Evolutionary conservation across 2,888 invertebrate species (phyloP).

Genomic region (Drosophila silvestris): DNA sequence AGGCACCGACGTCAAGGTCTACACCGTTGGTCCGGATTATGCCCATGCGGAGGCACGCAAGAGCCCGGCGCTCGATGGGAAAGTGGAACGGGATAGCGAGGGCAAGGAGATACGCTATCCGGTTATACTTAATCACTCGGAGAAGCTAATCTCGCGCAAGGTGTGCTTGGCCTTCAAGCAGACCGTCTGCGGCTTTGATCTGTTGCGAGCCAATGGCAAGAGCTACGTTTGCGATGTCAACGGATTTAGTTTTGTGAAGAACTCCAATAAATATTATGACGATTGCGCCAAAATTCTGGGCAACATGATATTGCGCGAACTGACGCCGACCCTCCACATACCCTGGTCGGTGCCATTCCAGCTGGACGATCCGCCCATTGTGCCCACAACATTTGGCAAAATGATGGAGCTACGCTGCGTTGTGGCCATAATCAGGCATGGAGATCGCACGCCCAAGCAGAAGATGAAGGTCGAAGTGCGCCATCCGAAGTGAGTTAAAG

Average conservation of each 20-base stretch:
- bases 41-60: conserved; percentile 99
- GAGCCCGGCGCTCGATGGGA: conserved; percentile 98
- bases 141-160: conserved; percentile 98
- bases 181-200: conserved; percentile 99
- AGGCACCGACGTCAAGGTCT: conserved; percentile 93
- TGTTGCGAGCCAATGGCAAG: conserved; percentile 98
- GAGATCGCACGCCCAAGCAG: conserved; percentile 99
- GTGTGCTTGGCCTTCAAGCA: conserved; percentile 98
- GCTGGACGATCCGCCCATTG: conserved; percentile 98
- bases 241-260: conserved; percentile 99
- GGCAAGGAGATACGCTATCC: conserved; percentile 99
- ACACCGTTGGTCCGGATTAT: conserved; percentile 99
- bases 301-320: conserved; percentile 97
- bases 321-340: conserved; percentile 97
- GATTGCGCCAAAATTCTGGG: conserved; percentile 99
- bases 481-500: conserved; percentile 91
- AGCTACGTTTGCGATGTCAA: conserved; percentile 99
- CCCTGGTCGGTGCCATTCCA: conserved; percentile 99
- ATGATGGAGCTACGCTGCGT: conserved; percentile 97
- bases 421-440: conserved; percentile 98
- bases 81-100: conserved; percentile 98
- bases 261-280: conserved; percentile 99
- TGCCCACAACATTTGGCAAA: conserved; percentile 99
- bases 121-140: conserved; percentile 97
- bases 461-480: conserved; percentile 99